phyloP scores from a whole-genome alignment of 2,888 invertebrate genomes.

The Eucriotettix oculatus region DNA sequence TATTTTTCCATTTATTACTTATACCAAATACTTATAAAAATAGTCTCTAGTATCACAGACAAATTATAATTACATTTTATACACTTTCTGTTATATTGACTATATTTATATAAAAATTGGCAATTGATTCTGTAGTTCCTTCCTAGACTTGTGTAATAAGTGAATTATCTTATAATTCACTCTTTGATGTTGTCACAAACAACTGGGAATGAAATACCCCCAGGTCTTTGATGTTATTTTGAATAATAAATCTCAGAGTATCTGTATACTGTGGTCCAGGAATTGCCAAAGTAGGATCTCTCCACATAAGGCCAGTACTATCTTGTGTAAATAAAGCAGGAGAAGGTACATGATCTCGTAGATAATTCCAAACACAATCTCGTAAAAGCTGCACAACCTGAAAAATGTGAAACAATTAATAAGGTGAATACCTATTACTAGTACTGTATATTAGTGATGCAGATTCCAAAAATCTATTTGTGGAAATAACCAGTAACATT shows the following conservation, averaged over 20 bases:
- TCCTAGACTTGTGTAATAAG: neutral
- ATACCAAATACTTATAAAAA: too few relatives aligned
- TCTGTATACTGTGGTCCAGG: slow-evolving; percentile 64
- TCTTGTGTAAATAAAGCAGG: slow-evolving; percentile 62
- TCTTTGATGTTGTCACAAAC: neutral
- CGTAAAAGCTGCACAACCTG: slow-evolving; percentile 62
- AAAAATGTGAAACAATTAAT: too few relatives aligned
- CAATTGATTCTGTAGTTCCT: too few relatives aligned
- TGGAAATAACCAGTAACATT: too few relatives aligned
- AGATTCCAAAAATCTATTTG: too few relatives aligned
- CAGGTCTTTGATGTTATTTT: slow-evolving; percentile 52
- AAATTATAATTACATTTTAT: too few relatives aligned
- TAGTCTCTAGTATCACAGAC: too few relatives aligned
- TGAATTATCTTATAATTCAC: neutral
- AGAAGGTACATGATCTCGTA: slow-evolving; percentile 75
- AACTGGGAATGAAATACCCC: slow-evolving; percentile 6
- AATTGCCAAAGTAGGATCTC: slow-evolving; percentile 52
- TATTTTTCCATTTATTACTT: too few relatives aligned
- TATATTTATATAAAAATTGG: too few relatives aligned
- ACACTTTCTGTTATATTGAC: too few relatives aligned
- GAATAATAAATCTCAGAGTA: slow-evolving; percentile 58
- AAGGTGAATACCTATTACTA: too few relatives aligned
- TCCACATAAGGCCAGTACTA: slow-evolving; percentile 35
- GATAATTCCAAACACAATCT: slow-evolving; percentile 80
- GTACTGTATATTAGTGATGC: too few relatives aligned